A percentile compares a stretch with the other conserved stretches of the same genome.
These are phyloP conservation scores for Cyclargus thomasi DNA, from an alignment of 1,140 invertebrate species.

Conservation along the genomic window DNA sequence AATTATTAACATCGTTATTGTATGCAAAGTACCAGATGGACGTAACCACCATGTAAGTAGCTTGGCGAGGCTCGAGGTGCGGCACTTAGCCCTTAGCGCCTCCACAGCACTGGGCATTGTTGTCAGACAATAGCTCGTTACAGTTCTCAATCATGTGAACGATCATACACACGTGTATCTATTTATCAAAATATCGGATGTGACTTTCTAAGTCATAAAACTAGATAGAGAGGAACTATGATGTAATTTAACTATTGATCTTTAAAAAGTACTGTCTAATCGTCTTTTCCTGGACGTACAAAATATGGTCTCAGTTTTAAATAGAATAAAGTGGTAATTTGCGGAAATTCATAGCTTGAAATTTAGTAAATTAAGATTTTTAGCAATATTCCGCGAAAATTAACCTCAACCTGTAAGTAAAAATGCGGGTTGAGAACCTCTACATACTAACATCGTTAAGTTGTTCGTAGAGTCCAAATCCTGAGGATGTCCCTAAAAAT, in stretches of 20 bases:
- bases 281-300: too few species aligned
- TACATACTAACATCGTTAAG: too few species aligned
- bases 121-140: not conserved
- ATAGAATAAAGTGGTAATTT: too few species aligned
- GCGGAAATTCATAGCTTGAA: too few species aligned
- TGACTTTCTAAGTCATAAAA: not conserved
- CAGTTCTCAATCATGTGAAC: not conserved
- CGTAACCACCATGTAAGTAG: not conserved
- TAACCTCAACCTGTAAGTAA: too few species aligned
- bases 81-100: not conserved
- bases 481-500: too few species aligned
- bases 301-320: too few species aligned
- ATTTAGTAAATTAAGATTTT: too few species aligned
- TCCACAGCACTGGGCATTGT: not conserved
- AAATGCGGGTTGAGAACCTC: too few species aligned
- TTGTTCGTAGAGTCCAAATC: too few species aligned
- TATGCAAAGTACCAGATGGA: not conserved
- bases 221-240: not conserved
- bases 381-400: too few species aligned
- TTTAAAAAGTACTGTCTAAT: not conserved
- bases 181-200: not conserved
- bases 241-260: not conserved
- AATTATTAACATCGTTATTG: not conserved
- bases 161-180: not conserved
- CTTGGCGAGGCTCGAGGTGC: not conserved